Conservation (phyloP, 2,888 invertebrate genomes). For the Allacma fusca region DNA sequence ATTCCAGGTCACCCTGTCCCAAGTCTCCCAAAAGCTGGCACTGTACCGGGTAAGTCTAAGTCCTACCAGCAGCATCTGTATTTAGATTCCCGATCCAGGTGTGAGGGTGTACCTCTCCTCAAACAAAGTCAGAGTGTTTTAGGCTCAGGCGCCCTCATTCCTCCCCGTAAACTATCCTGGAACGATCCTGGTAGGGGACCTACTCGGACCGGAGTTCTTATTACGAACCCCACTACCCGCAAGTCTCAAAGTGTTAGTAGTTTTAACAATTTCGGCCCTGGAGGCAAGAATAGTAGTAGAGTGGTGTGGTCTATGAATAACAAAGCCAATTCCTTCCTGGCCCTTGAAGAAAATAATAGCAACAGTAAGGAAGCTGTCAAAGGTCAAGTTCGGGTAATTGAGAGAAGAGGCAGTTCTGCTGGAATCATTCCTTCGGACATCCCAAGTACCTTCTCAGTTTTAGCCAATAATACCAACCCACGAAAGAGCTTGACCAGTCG, state of each 20-base stretch:
- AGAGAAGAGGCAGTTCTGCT: background rate
- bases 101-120: conserved; percentile 5
- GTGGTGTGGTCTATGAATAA: conserved; percentile 13
- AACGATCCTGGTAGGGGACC: background rate
- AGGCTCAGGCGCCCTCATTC: background rate
- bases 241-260: conserved; percentile 57
- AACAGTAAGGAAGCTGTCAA: background rate
- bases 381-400: background rate
- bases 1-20: no score
- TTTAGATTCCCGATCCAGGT: background rate
- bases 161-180: background rate
- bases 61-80: conserved; percentile 21
- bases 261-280: conserved; percentile 46
- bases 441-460: no score
- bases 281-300: background rate
- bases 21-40: conserved; percentile 42
- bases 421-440: conserved; percentile 11
- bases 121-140: conserved; percentile 30
- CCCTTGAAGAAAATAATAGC: conserved; percentile 22
- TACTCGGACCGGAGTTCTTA: background rate
- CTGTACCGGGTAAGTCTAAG: conserved; percentile 49
- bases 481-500: no score
- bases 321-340: conserved; percentile 46
- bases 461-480: no score
- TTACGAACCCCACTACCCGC: background rate